These are phyloP conservation scores for Eleutherodactylus coqui DNA, from an alignment of 2,797 vertebrate genomes.

Conservation along the genomic window DNA sequence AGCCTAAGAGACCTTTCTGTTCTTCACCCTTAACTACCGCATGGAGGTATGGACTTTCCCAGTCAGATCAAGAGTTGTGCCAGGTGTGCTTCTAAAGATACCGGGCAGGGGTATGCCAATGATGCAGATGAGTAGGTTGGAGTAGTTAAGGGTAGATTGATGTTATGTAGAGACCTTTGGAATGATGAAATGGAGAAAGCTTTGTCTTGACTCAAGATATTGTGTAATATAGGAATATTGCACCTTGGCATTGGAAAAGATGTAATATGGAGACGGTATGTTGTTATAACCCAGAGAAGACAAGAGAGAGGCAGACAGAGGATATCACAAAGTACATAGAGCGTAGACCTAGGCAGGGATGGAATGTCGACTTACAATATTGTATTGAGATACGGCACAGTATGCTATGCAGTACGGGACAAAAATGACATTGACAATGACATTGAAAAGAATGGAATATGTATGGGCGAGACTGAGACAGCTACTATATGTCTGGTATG, in stretches of 20 bases:
- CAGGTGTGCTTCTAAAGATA: neutral
- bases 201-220: neutral
- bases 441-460: neutral
- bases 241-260: neutral
- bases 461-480: neutral
- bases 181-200: neutral
- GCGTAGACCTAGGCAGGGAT: neutral
- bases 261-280: neutral
- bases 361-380: neutral
- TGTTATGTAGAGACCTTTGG: neutral
- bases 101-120: neutral
- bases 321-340: neutral
- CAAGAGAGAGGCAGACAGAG: neutral
- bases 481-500: neutral
- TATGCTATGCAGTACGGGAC: neutral
- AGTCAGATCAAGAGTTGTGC: neutral
- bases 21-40: neutral
- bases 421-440: neutral
- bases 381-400: neutral
- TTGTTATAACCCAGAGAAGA: neutral
- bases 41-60: neutral
- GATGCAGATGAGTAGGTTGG: neutral
- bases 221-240: neutral
- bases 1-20: no score
- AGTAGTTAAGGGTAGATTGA: neutral